Evolutionary conservation across 1,140 invertebrate species (phyloP).

Genomic region (Hirudo medicinalis): DNA sequence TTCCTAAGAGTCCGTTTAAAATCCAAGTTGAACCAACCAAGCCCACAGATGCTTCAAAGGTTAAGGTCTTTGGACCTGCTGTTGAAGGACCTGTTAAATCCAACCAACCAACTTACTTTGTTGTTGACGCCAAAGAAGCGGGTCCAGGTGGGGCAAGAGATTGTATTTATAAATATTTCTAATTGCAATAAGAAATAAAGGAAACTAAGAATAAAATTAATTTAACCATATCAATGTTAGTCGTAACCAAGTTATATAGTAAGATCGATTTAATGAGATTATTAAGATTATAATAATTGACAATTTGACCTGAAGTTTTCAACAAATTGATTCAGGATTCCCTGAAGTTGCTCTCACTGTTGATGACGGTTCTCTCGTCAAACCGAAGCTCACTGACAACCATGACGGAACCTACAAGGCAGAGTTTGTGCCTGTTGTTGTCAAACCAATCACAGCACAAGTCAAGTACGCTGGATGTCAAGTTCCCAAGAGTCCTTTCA

Average conservation of each 20-base stretch:
- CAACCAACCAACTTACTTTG: conserved; percentile 35
- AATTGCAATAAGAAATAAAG: too few relatives aligned
- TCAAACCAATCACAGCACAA: conserved; percentile 3
- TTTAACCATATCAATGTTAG: too few relatives aligned
- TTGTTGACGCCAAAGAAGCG: conserved; percentile 40
- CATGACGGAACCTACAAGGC: conserved; percentile 4
- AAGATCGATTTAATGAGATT: neutral
- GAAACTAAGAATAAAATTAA: too few relatives aligned
- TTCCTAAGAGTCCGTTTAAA: conserved; percentile 13
- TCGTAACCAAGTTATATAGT: neutral
- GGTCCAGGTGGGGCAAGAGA: conserved; percentile 33
- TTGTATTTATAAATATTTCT: neutral
- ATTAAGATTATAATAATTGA: neutral
- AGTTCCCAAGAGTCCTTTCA: conserved; percentile 43
- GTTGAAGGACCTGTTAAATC: conserved; percentile 40
- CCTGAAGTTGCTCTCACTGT: conserved; percentile 3
- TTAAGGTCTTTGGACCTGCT: conserved; percentile 42
- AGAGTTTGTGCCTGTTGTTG: conserved; percentile 4
- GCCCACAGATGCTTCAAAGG: conserved; percentile 25
- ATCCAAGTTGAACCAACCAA: conserved; percentile 1
- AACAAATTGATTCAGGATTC: neutral
- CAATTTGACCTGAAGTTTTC: neutral
- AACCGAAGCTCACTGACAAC: conserved; percentile 7
- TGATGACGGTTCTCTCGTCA: neutral
- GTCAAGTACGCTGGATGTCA: conserved; percentile 51